Conservation (phyloP, 2,888 invertebrate genomes). For the Malthinus seriepunctatus region DNA sequence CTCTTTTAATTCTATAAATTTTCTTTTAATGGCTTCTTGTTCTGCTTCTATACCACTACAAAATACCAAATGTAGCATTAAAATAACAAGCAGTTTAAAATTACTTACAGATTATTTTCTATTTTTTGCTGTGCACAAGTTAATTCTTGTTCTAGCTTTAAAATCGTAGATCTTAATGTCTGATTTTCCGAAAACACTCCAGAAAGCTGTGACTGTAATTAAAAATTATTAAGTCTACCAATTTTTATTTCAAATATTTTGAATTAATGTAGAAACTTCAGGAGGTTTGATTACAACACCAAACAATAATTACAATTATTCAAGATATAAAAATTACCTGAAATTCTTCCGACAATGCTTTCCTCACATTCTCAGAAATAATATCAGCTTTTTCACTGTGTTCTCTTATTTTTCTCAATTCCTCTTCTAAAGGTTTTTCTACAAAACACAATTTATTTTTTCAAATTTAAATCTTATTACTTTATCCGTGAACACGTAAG, state of each 20-base stretch:
- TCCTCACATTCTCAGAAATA: slow-evolving; percentile 7
- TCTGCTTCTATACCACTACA: slow-evolving; percentile 7
- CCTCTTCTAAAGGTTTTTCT: slow-evolving; percentile 12
- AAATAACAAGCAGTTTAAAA: not conserved
- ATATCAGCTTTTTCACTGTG: slow-evolving; percentile 9
- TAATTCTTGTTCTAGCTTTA: not conserved
- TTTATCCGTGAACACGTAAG: slow-evolving; percentile 22
- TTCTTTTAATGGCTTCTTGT: slow-evolving; percentile 2
- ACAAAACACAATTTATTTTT: slow-evolving; percentile 11
- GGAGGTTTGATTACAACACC: no score
- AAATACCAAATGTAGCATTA: no score
- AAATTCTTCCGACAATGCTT: slow-evolving; percentile 9
- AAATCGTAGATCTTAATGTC: not conserved
- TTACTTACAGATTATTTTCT: not conserved
- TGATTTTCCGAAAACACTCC: not conserved
- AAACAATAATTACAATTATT: no score
- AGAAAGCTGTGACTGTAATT: not conserved
- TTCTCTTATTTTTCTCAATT: slow-evolving; percentile 15
- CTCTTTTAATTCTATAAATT: slow-evolving; percentile 2
- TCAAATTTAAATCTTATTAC: slow-evolving; percentile 22
- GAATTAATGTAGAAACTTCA: no score
- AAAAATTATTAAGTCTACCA: no score
- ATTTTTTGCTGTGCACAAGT: not conserved
- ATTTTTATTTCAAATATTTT: no score
- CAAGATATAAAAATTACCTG: slow-evolving; percentile 8